These are phyloP conservation scores for Scyliorhinus canicula DNA, from an alignment of 2,797 vertebrate species.

Conservation along the genomic window DNA sequence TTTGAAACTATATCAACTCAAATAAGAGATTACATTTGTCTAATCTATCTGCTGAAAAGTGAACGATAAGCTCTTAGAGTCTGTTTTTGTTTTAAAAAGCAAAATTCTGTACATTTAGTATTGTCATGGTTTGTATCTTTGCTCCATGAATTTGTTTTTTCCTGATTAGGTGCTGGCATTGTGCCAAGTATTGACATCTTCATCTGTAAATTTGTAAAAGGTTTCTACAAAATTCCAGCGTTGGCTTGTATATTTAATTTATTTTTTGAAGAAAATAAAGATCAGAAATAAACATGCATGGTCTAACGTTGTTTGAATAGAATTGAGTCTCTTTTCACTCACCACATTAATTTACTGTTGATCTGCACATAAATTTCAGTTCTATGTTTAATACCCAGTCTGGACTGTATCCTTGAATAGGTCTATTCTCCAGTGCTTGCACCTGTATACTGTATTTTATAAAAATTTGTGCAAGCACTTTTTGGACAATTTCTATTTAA, in stretches of 20 bases:
- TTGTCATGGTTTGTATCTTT: slow-evolving; percentile 9
- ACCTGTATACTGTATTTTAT: neutral
- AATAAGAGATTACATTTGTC: neutral
- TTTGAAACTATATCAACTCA: neutral
- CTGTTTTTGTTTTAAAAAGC: slow-evolving; percentile 31
- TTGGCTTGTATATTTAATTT: slow-evolving; percentile 24
- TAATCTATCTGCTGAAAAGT: neutral
- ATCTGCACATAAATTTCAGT: neutral
- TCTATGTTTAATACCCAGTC: neutral
- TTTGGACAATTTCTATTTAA: too few species aligned
- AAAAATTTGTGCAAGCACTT: neutral
- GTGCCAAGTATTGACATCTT: slow-evolving; percentile 30
- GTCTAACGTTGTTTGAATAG: neutral
- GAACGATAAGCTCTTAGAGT: neutral
- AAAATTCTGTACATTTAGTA: neutral
- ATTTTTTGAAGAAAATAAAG: slow-evolving; percentile 30
- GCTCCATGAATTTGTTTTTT: slow-evolving; percentile 20
- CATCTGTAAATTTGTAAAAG: slow-evolving; percentile 37
- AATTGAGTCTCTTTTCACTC: neutral
- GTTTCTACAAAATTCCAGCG: slow-evolving; percentile 34
- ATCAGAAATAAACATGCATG: neutral
- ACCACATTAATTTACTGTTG: neutral
- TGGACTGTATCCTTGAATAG: neutral
- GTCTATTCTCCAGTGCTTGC: neutral
- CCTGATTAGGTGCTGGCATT: neutral